Conservation (phyloP, 2,888 invertebrate species). For the Andricus curvator region DNA sequence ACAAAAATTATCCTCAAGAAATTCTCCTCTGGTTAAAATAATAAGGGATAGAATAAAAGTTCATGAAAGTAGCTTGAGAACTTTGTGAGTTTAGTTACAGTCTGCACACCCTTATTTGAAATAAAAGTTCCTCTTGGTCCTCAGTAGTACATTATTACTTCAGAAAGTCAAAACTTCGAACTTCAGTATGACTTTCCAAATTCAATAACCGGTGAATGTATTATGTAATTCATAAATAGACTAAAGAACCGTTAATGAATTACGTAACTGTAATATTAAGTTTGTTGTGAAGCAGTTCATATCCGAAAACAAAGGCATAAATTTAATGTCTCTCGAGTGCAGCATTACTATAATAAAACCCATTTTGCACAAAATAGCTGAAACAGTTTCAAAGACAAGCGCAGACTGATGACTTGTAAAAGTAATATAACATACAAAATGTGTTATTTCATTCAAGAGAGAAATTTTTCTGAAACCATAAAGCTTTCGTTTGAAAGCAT, state of each 20-base stretch:
- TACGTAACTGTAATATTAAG: slow-evolving; percentile 12
- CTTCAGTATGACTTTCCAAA: slow-evolving; percentile 38
- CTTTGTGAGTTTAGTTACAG: slow-evolving; percentile 34
- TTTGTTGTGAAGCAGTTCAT: slow-evolving; percentile 12
- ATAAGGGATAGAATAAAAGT: background rate
- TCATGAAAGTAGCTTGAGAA: slow-evolving; percentile 32
- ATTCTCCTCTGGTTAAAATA: background rate
- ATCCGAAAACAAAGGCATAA: background rate
- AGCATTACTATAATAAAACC: no score
- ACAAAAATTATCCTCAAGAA: background rate
- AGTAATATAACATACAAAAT: slow-evolving; percentile 21
- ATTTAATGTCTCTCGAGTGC: slow-evolving; percentile 16
- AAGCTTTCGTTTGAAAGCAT: slow-evolving; percentile 26
- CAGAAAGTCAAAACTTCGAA: slow-evolving; percentile 24
- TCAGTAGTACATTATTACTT: slow-evolving; percentile 36
- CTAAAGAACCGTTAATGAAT: slow-evolving; percentile 7
- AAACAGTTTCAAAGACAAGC: slow-evolving; percentile 20
- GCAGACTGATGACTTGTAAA: slow-evolving; percentile 19
- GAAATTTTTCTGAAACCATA: slow-evolving; percentile 25
- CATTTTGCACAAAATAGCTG: slow-evolving; percentile 12
- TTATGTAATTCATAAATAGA: slow-evolving; percentile 26
- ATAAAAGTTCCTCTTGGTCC: slow-evolving; percentile 35
- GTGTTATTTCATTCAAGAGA: slow-evolving; percentile 30
- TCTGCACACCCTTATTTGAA: slow-evolving; percentile 32
- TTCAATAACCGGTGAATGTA: slow-evolving; percentile 30